Evolutionary conservation across 2,888 invertebrate genomes (phyloP), one percentile per base, ranked within the genome.

Genomic region (Plagodis pulveraria): DNA sequence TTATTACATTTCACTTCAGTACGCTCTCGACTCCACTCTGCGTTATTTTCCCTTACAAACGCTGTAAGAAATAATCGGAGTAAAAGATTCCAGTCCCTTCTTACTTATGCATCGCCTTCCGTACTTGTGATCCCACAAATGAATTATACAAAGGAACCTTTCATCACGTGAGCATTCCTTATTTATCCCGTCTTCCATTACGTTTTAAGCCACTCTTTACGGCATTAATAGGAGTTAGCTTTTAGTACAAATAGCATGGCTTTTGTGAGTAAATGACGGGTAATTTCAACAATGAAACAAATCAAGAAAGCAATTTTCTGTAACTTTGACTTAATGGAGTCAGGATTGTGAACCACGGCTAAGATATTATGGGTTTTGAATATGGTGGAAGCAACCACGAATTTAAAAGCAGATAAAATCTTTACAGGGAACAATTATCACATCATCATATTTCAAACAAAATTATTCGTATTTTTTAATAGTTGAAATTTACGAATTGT

Each of bases 101-200:
- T 74, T 74, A 73, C 71, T 77, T 73, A 78, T 78, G 66, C 74
- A 70, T 64, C 59, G 58, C 63, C 57, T 56, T 50, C 50, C 66
- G 66, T 66, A 71, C 70, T 61, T 67, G 65, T 53, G 71, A 62
- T 65, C 62, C 76, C 78, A 51, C 78, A 74, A 75, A 79, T 79
- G 77, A 77, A 76, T 76, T 73, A 78, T 73, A 78, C 74, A 77
- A 75, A 70, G 66, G 71, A 72, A 70, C 73, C 71, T 69, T 67
- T 67, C 67, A 68, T 71, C 69, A 67, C 66, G 64, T 59, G 64
- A 65, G 63, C 65, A 74, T 76, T 78, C 74, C 72, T 78, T 77
- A 76, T 78, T 80, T 76, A 76, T 74, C 70, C 72, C 68, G 64
- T 69, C 70, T 71, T 74, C 71, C 75, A 78, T 81, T 80, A 76